Conservation (phyloP, 2,113 vertebrate genomes). For the Leptobrachium leishanense region DNA sequence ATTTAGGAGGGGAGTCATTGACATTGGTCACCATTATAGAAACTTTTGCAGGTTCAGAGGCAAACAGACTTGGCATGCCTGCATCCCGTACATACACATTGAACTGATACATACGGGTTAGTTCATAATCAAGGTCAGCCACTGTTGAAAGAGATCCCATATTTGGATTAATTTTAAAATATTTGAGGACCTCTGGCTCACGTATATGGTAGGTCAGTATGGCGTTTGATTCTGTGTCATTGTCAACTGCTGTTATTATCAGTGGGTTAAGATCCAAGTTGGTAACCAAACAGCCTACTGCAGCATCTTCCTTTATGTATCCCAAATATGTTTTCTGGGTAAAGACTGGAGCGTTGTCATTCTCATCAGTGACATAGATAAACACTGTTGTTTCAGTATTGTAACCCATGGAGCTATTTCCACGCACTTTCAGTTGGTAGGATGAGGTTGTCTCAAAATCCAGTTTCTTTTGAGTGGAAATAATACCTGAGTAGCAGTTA, state of each 20-base stretch:
- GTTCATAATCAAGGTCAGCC: constrained; percentile 83
- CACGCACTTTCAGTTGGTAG: constrained; percentile 82
- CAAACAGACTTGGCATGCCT: constrained; percentile 78
- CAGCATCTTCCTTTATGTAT: constrained; percentile 83
- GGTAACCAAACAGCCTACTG: constrained; percentile 80
- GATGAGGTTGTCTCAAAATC: constrained; percentile 82
- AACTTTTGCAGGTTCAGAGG: constrained; percentile 76
- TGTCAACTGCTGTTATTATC: constrained; percentile 81
- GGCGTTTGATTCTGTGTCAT: constrained; percentile 81
- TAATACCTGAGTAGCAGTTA: constrained; percentile 83
- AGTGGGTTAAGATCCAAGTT: constrained; percentile 80
- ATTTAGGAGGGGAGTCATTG: constrained; percentile 87
- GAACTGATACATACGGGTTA: constrained; percentile 75
- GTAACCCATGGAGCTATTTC: constrained; percentile 74
- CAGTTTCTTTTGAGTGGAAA: constrained; percentile 74
- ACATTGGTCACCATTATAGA: constrained; percentile 76
- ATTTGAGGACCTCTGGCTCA: constrained; percentile 74
- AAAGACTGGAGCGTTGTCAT: constrained; percentile 86
- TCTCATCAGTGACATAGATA: constrained; percentile 87
- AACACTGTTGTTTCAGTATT: constrained; percentile 68
- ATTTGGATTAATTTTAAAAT: constrained; percentile 83
- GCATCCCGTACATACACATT: constrained; percentile 82
- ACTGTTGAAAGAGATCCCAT: constrained; percentile 81
- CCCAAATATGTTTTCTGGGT: constrained; percentile 72
- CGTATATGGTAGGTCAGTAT: constrained; percentile 84